These are phyloP conservation scores for Ochropleura plecta DNA, from an alignment of 2,888 invertebrate genomes.

Conservation along the genomic window DNA sequence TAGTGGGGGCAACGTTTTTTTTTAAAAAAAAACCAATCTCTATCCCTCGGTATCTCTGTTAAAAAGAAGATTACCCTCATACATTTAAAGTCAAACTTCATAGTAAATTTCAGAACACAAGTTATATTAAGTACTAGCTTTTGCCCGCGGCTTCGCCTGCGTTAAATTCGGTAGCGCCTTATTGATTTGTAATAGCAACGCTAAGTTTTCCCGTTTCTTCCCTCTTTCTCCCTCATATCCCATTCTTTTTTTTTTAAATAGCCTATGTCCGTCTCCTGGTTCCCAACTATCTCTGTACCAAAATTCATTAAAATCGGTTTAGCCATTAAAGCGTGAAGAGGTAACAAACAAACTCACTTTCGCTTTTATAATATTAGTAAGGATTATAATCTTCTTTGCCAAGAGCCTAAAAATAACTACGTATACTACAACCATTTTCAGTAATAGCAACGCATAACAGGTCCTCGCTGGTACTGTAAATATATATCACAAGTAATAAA, in stretches of 20 bases:
- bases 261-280: background rate
- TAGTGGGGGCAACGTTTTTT: too few relatives aligned
- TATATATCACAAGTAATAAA: conserved; percentile 54
- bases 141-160: too few relatives aligned
- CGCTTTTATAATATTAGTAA: background rate
- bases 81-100: too few relatives aligned
- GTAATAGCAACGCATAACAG: conserved; percentile 31
- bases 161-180: too few relatives aligned
- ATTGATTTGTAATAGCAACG: too few relatives aligned
- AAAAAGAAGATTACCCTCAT: too few relatives aligned
- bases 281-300: background rate
- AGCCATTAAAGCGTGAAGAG: background rate
- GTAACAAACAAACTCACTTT: background rate
- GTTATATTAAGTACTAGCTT: too few relatives aligned
- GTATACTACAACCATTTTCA: conserved; percentile 21
- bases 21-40: too few relatives aligned
- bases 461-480: conserved; percentile 31
- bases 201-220: too few relatives aligned
- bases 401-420: conserved; percentile 22
- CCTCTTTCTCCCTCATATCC: too few relatives aligned
- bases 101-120: too few relatives aligned
- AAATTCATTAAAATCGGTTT: background rate
- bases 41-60: too few relatives aligned
- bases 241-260: background rate
- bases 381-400: background rate